Base-by-base conservation (phyloP, 1,140 invertebrate genomes). In the Dinoponera quadriceps region DNA sequence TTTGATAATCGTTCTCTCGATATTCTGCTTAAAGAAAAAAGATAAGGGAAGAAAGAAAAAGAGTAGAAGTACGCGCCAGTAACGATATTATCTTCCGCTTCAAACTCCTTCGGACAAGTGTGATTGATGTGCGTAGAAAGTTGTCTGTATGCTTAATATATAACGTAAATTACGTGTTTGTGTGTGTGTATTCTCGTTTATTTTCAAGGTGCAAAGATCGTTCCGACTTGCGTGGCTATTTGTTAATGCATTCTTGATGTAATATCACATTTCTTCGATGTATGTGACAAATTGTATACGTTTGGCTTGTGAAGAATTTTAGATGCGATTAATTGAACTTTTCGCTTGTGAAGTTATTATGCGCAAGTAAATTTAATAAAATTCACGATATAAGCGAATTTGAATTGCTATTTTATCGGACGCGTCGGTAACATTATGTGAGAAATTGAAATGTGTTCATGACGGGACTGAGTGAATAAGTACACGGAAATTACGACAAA, bases 381-480 rank as follows among this genome's bases (percentile, higher is more conserved):
- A 48, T 57, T 78, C 16, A 14, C 11, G 13, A 38, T 57, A 22
- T 29, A 44, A 57, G 29, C 44, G 22, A 78, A 22, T 69, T 14
- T 80, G 14, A 25, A 7, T 38, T 16, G 9, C 51, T 22, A n/a
- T 16, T 59, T 63, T n/a, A 38, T 13, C 25, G 9, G 3, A 22
- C 51, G 33, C 33, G 59, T 44, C 38, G 38, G 38, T 13, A 33
- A 71, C 65, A 71, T 2, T 71, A 80, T 71, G 65, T 80, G 51
- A 80, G 16, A 44, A 69, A 69, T 69, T 29, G 27, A 25, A 44
- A 33, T 57, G 49, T 1, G 7, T 44, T 11, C 7, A 44, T 9
- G 38, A 44, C 38, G 11, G 9, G 11, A n/a, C 33, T n/a, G 16
- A 20, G 65, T 33, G 5, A 20, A 44, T 18, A 69, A 44, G 44